These are phyloP conservation scores for Austrolebias charrua DNA, from an alignment of 2,797 vertebrate species.

Conservation along the genomic window DNA sequence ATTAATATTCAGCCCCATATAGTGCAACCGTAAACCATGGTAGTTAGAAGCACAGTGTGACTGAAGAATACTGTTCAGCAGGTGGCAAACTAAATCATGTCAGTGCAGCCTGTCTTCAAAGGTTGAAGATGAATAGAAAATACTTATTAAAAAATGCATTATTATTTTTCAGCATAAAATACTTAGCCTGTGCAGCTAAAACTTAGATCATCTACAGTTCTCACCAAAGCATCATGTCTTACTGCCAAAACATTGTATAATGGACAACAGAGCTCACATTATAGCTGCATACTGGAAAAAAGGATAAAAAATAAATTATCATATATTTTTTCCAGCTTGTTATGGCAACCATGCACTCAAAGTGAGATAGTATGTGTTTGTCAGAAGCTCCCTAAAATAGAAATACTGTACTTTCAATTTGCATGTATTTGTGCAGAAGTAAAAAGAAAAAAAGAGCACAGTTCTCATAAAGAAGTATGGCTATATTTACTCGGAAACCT, in stretches of 20 bases:
- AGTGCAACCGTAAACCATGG: conserved; percentile 12
- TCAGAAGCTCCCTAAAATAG: conserved; percentile 14
- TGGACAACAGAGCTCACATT: conserved; percentile 17
- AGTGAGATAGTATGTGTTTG: background rate
- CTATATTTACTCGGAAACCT: background rate
- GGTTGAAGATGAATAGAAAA: conserved; percentile 3
- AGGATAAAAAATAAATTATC: background rate
- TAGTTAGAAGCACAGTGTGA: conserved; percentile 13
- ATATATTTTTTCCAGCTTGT: background rate
- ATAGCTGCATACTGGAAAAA: conserved; percentile 15
- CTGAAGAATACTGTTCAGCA: conserved; percentile 6
- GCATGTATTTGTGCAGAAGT: conserved; percentile 34
- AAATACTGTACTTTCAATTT: background rate
- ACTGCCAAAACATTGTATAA: conserved; percentile 3
- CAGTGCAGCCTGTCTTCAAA: background rate
- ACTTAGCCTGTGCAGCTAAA: conserved; percentile 1
- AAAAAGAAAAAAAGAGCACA: conserved; percentile 1
- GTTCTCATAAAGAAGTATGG: conserved; percentile 23
- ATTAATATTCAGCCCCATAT: conserved; percentile 45
- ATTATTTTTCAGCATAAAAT: too few relatives aligned
- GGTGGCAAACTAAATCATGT: conserved; percentile 5
- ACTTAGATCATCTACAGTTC: conserved; percentile 5
- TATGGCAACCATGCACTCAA: background rate
- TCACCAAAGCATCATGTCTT: conserved; percentile 4
- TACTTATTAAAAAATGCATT: background rate